Evolutionary conservation across 2,113 vertebrate species (phyloP).

Genomic region (Pedionomus torquatus): DNA sequence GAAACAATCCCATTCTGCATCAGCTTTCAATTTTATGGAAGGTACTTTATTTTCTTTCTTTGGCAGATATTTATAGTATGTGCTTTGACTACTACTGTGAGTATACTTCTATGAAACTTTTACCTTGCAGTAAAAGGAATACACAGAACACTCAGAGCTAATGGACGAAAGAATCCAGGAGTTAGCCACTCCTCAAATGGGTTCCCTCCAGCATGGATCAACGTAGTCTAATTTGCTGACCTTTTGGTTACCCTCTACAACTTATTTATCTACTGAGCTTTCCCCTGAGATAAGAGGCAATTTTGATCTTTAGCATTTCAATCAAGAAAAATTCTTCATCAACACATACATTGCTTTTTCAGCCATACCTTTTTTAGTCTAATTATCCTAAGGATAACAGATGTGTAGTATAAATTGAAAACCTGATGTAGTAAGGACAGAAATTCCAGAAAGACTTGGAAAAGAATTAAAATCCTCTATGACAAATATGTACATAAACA

Average conservation of each 20-base stretch:
- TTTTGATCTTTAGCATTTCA: neutral
- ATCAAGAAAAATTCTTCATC: slow-evolving; percentile 11
- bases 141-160: neutral
- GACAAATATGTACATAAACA: neutral
- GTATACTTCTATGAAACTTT: neutral
- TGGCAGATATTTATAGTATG: neutral
- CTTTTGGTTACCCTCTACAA: neutral
- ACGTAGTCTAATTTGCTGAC: neutral
- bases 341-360: neutral
- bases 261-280: neutral
- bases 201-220: neutral
- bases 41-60: neutral
- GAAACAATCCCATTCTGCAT: neutral
- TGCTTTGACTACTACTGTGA: neutral
- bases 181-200: neutral
- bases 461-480: neutral
- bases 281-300: neutral
- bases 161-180: neutral
- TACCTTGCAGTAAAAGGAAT: neutral
- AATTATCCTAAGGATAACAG: neutral
- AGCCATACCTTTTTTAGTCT: neutral
- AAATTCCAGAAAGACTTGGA: neutral
- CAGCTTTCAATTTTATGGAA: neutral
- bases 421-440: neutral
- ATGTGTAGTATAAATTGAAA: neutral